A percentile compares a stretch with the other conserved stretches of the same genome.
Conservation (phyloP, 92 coral and sea anemone genomes). For the Galaxea fascicularis region DNA sequence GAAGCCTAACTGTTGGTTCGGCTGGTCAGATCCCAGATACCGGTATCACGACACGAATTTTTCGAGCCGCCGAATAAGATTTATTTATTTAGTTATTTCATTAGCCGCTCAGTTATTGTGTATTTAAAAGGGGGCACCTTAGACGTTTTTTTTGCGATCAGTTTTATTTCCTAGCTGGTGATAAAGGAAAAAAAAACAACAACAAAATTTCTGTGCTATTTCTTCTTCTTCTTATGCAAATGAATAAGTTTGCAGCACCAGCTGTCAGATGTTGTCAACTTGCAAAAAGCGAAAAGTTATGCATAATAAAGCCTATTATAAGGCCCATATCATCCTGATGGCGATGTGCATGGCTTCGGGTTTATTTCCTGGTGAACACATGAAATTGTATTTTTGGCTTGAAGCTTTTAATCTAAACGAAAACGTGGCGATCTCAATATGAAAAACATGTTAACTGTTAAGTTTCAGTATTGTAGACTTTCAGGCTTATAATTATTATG, state of each 20-base stretch:
- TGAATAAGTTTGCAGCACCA: neutral
- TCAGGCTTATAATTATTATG: neutral
- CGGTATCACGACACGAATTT: neutral
- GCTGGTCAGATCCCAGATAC: neutral
- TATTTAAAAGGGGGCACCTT: neutral
- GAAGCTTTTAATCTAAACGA: neutral
- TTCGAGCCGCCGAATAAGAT: no score
- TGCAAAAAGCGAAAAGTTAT: neutral
- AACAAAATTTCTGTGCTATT: neutral
- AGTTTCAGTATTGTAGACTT: neutral
- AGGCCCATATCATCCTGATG: neutral
- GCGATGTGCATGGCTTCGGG: no score
- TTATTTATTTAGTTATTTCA: no score
- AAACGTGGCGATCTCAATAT: neutral
- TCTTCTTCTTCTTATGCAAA: slow-evolving; percentile 17
- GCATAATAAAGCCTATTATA: neutral
- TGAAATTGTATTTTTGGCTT: neutral
- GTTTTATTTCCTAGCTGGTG: neutral
- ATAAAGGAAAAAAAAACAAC: neutral
- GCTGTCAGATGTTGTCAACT: neutral
- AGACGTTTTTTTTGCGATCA: neutral
- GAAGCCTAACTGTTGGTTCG: neutral
- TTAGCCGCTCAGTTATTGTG: neutral
- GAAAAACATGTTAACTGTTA: neutral
- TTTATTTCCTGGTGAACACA: neutral